Percentiles rank a stretch among this genome's conserved stretches.
Conservation (phyloP, 2,888 invertebrate genomes). For the Chrysina gloriosa region DNA sequence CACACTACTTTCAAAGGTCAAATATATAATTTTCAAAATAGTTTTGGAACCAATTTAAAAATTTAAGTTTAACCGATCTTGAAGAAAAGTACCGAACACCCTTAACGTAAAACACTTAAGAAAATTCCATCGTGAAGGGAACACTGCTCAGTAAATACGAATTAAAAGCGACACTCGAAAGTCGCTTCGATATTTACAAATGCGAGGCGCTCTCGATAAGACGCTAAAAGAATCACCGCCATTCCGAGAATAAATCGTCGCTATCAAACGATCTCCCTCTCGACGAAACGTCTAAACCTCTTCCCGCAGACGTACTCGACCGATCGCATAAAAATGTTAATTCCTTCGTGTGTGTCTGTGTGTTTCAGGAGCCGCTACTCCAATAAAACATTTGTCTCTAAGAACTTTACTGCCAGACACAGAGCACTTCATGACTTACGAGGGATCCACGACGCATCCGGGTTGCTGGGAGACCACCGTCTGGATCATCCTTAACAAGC, state of each 20-base stretch:
- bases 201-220: neutral
- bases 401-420: conserved; percentile 90
- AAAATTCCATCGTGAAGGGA: too few species aligned
- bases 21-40: too few species aligned
- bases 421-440: conserved; percentile 96
- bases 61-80: too few species aligned
- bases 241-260: neutral
- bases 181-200: conserved; percentile 7
- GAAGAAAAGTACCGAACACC: too few species aligned
- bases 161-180: neutral
- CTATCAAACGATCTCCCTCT: neutral
- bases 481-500: conserved; percentile 98
- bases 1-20: too few species aligned
- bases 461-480: conserved; percentile 99
- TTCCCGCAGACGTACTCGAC: conserved; percentile 14
- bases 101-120: too few species aligned
- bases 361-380: conserved; percentile 80
- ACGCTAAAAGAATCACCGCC: neutral
- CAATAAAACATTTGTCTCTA: conserved; percentile 87
- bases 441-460: conserved; percentile 97
- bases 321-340: conserved; percentile 36
- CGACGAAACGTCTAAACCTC: conserved; percentile 13
- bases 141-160: too few species aligned
- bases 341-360: conserved; percentile 27
- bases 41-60: too few species aligned